These are phyloP conservation scores for Plusia festucae DNA, from an alignment of 2,888 invertebrate species.

Conservation along the genomic window DNA sequence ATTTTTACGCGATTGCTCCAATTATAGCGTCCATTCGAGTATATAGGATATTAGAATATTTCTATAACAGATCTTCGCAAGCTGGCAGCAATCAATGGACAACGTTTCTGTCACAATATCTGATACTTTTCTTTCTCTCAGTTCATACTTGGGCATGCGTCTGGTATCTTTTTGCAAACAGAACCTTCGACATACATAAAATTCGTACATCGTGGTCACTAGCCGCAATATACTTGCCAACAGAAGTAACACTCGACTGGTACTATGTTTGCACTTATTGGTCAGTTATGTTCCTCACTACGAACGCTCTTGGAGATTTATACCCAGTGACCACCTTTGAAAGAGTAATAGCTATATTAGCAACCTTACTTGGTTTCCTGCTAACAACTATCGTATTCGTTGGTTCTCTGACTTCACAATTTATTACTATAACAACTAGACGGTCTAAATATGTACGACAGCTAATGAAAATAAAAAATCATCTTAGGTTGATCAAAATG, in stretches of 20 bases:
- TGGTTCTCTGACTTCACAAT: conserved; percentile 85
- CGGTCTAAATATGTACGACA: conserved; percentile 82
- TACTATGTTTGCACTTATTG: conserved; percentile 85
- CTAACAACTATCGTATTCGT: conserved; percentile 86
- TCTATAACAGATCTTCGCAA: conserved; percentile 80
- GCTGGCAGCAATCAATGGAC: conserved; percentile 86
- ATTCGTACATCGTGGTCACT: conserved; percentile 80
- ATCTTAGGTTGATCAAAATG: conserved; percentile 82
- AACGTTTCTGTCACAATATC: conserved; percentile 84
- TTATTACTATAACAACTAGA: conserved; percentile 85
- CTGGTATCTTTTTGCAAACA: conserved; percentile 83
- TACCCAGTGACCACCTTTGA: conserved; percentile 82
- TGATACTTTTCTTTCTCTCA: conserved; percentile 80
- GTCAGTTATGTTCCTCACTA: conserved; percentile 84
- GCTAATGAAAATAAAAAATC: conserved; percentile 81
- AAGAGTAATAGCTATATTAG: conserved; percentile 77
- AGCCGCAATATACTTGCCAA: conserved; percentile 76
- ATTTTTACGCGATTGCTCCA: conserved; percentile 78
- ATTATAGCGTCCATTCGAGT: conserved; percentile 78
- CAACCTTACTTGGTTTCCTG: conserved; percentile 81
- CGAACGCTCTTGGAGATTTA: conserved; percentile 83
- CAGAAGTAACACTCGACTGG: conserved; percentile 81
- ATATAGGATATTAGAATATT: conserved; percentile 82
- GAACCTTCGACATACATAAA: conserved; percentile 73
- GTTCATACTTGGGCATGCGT: conserved; percentile 86